These are phyloP conservation scores for Eumeta japonica DNA, from an alignment of 1,140 invertebrate genomes.

Conservation along the genomic window DNA sequence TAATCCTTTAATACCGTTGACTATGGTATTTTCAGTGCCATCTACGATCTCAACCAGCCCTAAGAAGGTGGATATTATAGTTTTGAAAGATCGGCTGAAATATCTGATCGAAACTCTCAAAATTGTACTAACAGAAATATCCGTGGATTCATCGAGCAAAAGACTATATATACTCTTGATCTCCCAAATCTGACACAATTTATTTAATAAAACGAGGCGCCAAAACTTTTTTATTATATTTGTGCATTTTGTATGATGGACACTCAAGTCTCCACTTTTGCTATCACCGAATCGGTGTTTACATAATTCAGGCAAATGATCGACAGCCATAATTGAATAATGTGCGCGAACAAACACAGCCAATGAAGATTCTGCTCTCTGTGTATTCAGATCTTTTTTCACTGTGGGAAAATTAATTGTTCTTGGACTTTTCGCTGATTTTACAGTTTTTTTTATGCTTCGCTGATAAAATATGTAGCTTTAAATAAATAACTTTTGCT, in stretches of 20 bases:
- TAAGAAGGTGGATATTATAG: too few species aligned
- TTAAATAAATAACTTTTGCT: slow-evolving; percentile 13
- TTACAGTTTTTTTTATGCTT: slow-evolving; percentile 11
- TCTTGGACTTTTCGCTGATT: too few species aligned
- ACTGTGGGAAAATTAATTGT: slow-evolving; percentile 10
- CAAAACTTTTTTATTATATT: slow-evolving; percentile 32
- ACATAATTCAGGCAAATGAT: slow-evolving; percentile 14
- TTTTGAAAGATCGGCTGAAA: slow-evolving; percentile 19
- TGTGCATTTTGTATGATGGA: slow-evolving; percentile 33
- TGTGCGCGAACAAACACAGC: slow-evolving; percentile 15
- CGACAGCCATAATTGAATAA: slow-evolving; percentile 9
- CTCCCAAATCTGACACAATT: slow-evolving; percentile 24
- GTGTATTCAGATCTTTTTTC: too few species aligned
- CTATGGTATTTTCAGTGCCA: slow-evolving; percentile 6
- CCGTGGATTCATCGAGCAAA: slow-evolving; percentile 42
- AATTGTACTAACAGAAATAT: slow-evolving; percentile 28
- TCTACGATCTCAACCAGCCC: slow-evolving; percentile 19
- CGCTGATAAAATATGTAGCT: too few species aligned
- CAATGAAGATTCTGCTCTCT: too few species aligned
- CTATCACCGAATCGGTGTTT: too few species aligned
- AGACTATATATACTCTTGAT: slow-evolving; percentile 30
- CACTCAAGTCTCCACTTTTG: slow-evolving; percentile 13
- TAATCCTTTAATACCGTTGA: slow-evolving; percentile 4
- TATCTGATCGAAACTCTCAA: slow-evolving; percentile 35
- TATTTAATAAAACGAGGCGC: slow-evolving; percentile 22